These are phyloP conservation scores for Amblyraja radiata DNA, from an alignment of 2,797 vertebrate genomes.

Conservation along the genomic window DNA sequence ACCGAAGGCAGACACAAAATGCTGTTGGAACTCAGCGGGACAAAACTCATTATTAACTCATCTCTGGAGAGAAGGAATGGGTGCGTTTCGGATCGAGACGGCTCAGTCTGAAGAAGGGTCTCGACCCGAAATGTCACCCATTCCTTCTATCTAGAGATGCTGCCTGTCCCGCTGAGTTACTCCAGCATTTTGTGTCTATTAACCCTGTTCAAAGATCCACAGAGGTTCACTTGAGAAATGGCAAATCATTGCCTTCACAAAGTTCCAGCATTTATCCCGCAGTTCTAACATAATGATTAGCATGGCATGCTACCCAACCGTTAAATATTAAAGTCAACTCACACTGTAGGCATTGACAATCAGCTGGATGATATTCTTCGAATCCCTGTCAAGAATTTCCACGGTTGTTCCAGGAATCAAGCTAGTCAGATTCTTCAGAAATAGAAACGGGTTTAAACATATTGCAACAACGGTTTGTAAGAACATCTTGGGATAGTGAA, in stretches of 20 bases:
- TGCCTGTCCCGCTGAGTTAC: too few species aligned
- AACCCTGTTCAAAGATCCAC: background rate
- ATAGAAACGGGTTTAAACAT: slow-evolving; percentile 26
- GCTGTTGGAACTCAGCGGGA: too few species aligned
- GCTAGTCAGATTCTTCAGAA: slow-evolving; percentile 77
- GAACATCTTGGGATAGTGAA: background rate
- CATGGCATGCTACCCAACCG: too few species aligned
- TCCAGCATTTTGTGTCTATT: too few species aligned
- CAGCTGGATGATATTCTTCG: slow-evolving; percentile 94
- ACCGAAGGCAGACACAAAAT: too few species aligned
- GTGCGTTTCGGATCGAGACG: too few species aligned
- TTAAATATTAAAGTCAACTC: slow-evolving; percentile 52
- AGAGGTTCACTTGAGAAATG: background rate
- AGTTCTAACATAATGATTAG: background rate
- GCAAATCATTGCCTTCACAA: background rate
- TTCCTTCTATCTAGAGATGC: too few species aligned
- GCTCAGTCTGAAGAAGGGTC: too few species aligned
- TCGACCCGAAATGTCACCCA: too few species aligned
- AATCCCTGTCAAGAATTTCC: slow-evolving; percentile 89
- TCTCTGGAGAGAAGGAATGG: too few species aligned
- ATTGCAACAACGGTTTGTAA: too few species aligned
- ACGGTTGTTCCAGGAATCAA: slow-evolving; percentile 93
- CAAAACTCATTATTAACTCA: too few species aligned
- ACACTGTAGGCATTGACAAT: slow-evolving; percentile 89
- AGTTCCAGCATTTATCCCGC: background rate